A percentile compares a stretch with the other conserved stretches of the same genome.
phyloP scores from a whole-genome alignment of 2,888 invertebrate species.

The Cabera pusaria region DNA sequence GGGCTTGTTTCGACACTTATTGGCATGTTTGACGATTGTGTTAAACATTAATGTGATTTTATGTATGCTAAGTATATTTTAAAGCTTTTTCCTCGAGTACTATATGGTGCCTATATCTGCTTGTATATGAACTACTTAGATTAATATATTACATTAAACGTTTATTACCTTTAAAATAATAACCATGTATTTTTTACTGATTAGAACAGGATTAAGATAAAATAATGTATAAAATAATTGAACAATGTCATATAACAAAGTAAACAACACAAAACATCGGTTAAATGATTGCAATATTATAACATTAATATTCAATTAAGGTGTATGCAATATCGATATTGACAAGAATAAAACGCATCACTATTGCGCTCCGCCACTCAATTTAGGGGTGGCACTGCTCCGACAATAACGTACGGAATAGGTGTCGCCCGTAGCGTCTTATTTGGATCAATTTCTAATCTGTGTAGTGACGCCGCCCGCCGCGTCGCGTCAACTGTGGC shows the following conservation, averaged over 20 bases:
- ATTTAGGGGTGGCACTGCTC: slow-evolving; percentile 65
- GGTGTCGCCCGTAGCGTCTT: slow-evolving; percentile 55
- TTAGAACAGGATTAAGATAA: too few species aligned
- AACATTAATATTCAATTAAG: slow-evolving; percentile 3
- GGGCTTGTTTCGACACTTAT: slow-evolving; percentile 58
- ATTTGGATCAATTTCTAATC: slow-evolving; percentile 67
- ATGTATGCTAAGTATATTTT: too few species aligned
- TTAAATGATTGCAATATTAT: neutral
- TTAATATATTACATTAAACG: too few species aligned
- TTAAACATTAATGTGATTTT: slow-evolving; percentile 40
- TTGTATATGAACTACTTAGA: too few species aligned
- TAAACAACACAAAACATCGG: too few species aligned
- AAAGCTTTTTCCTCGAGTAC: too few species aligned
- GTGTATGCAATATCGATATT: slow-evolving; percentile 28
- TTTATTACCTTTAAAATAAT: too few species aligned
- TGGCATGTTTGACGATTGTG: slow-evolving; percentile 51
- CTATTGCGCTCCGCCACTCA: slow-evolving; percentile 51
- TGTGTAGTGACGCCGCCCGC: slow-evolving; percentile 54
- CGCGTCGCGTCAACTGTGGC: slow-evolving; percentile 44
- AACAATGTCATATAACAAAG: too few species aligned
- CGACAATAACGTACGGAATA: slow-evolving; percentile 63
- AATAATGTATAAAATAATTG: too few species aligned
- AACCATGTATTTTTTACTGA: too few species aligned
- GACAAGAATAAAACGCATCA: slow-evolving; percentile 40
- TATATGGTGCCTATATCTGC: too few species aligned